Evolutionary conservation across 2,113 vertebrate species (phyloP).

Genomic region (Neolamprologus toae): DNA sequence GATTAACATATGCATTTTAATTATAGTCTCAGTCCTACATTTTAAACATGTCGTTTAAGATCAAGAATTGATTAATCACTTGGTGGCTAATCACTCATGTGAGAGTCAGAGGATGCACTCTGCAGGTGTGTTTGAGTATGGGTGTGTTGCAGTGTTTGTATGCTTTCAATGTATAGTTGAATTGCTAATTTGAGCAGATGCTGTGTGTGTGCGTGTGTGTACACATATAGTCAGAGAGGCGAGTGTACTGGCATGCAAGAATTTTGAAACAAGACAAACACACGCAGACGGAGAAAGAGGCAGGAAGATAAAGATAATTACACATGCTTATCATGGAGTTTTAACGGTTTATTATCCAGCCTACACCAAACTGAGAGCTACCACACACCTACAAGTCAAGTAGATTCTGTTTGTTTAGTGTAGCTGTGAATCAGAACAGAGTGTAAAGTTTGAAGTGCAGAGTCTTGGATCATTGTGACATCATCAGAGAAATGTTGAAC

Average conservation of each 20-base stretch:
- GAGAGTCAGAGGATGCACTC: not conserved
- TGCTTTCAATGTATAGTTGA: not conserved
- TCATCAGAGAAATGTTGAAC: not conserved
- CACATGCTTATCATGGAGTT: not conserved
- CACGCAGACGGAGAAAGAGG: not conserved
- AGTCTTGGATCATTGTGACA: not conserved
- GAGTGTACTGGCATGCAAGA: not conserved
- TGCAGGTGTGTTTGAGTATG: not conserved
- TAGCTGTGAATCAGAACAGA: not conserved
- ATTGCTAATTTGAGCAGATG: constrained; percentile 2
- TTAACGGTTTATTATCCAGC: fast-evolving
- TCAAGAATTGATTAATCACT: not conserved
- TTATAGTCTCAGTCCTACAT: not conserved
- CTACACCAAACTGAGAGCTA: not conserved
- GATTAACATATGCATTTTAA: not conserved
- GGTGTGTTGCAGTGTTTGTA: not conserved
- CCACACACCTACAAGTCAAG: constrained; percentile 34
- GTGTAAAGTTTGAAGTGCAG: not conserved
- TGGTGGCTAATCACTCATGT: not conserved
- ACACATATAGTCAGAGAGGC: not conserved
- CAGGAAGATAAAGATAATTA: not conserved
- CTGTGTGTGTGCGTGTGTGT: not conserved
- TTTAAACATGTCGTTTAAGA: not conserved
- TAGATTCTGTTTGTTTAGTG: constrained; percentile 15
- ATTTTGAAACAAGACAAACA: not conserved